phyloP scores from a whole-genome alignment of 1,140 invertebrate genomes.

The Saxidomus purpurata region DNA sequence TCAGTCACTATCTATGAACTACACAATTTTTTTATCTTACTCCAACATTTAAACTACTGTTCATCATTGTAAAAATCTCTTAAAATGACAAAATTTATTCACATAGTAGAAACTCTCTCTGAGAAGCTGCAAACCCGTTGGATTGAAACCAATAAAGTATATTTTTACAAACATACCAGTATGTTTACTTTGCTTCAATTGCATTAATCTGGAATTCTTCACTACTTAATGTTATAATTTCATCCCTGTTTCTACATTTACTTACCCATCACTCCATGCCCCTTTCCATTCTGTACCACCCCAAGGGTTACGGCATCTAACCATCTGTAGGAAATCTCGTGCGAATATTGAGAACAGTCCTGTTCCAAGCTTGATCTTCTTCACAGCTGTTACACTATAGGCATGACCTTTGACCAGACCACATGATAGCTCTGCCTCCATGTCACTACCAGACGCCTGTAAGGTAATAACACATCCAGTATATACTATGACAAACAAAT shows the following conservation, averaged over 20 bases:
- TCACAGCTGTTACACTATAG: constrained; percentile 89
- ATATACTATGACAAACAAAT: background rate
- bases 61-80: too few relatives aligned
- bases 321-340: constrained; percentile 82
- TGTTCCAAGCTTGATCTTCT: constrained; percentile 80
- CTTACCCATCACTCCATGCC: constrained; percentile 85
- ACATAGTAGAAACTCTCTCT: too few relatives aligned
- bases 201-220: too few relatives aligned
- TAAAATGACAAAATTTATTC: too few relatives aligned
- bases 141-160: too few relatives aligned
- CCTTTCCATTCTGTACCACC: constrained; percentile 97
- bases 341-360: constrained; percentile 81
- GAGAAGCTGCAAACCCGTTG: too few relatives aligned
- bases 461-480: background rate
- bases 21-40: background rate
- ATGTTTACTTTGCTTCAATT: too few relatives aligned
- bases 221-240: too few relatives aligned
- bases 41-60: too few relatives aligned
- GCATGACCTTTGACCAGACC: constrained; percentile 89
- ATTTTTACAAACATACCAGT: too few relatives aligned
- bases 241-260: background rate
- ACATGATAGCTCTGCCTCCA: constrained; percentile 87
- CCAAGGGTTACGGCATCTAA: constrained; percentile 90
- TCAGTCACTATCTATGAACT: background rate
- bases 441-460: constrained; percentile 84